A percentile compares a stretch with the other conserved stretches of the same genome.
Conservation (phyloP, 2,113 vertebrate genomes). For the Mellivora capensis region DNA sequence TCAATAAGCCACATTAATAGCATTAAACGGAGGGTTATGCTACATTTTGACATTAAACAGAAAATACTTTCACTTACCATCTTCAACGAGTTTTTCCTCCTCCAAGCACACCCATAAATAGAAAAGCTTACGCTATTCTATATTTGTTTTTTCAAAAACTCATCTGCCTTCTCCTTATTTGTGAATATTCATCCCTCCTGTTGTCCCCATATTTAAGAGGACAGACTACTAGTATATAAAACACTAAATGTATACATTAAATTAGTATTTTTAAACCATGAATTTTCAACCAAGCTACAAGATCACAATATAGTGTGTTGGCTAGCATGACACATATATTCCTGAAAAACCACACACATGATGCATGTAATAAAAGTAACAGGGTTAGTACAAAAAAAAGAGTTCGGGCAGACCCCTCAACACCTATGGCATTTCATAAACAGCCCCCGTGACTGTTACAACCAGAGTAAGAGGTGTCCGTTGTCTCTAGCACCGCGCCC, state of each 20-base stretch:
- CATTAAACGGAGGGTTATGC: neutral
- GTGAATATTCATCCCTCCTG: neutral
- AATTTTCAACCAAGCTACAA: neutral
- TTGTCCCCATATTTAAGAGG: neutral
- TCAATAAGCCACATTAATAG: neutral
- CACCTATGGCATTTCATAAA: neutral
- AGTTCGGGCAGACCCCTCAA: neutral
- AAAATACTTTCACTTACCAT: conserved; percentile 11
- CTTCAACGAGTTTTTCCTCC: neutral
- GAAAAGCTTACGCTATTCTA: neutral
- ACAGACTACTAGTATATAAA: neutral
- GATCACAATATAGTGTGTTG: neutral
- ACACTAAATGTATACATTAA: neutral
- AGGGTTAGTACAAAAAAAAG: neutral
- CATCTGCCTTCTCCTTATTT: neutral
- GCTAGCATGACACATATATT: neutral
- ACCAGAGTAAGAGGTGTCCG: neutral
- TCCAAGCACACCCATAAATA: neutral
- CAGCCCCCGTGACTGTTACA: neutral
- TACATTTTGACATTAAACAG: neutral
- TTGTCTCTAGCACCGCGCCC: neutral
- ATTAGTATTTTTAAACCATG: neutral
- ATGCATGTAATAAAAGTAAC: neutral
- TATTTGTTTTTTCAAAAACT: neutral
- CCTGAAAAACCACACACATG: neutral